Percentiles rank a stretch among this genome's conserved stretches.
Conservation (phyloP, 2,888 invertebrate genomes). For the Sarcophaga subvicina region DNA sequence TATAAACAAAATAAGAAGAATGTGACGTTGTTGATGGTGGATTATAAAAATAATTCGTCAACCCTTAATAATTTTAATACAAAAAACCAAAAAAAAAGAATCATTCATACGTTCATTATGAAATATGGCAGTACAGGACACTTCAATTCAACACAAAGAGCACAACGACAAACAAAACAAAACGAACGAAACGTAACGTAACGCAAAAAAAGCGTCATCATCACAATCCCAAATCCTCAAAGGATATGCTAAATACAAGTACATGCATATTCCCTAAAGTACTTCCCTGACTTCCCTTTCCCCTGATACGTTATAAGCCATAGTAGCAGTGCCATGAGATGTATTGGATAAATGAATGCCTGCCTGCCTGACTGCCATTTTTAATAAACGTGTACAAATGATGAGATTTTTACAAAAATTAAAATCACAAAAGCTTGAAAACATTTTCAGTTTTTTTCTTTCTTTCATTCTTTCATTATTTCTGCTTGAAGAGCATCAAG, state of each 20-base stretch:
- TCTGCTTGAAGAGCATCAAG: constrained; percentile 47
- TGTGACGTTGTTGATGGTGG: constrained; percentile 11
- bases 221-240: constrained; percentile 57
- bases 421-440: constrained; percentile 64
- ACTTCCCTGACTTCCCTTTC: too few relatives aligned
- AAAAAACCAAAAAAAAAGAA: constrained; percentile 1
- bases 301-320: too few relatives aligned
- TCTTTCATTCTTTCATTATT: constrained; percentile 23
- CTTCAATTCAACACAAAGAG: constrained; percentile 35
- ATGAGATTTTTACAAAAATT: constrained; percentile 57
- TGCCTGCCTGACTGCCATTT: constrained; percentile 51
- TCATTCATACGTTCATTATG: constrained; percentile 51
- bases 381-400: constrained; percentile 41
- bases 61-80: constrained; percentile 60
- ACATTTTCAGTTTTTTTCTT: constrained; percentile 10
- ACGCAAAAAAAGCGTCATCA: constrained; percentile 51
- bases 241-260: constrained; percentile 62
- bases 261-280: neutral
- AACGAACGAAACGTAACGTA: neutral
- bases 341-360: constrained; percentile 20
- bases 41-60: constrained; percentile 52
- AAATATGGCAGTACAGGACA: constrained; percentile 66
- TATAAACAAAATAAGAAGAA: neutral
- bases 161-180: constrained; percentile 13
- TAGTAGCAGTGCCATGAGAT: neutral